Conservation (phyloP, 35 echinoderm and acorn worm species). For the Patiria miniata region DNA sequence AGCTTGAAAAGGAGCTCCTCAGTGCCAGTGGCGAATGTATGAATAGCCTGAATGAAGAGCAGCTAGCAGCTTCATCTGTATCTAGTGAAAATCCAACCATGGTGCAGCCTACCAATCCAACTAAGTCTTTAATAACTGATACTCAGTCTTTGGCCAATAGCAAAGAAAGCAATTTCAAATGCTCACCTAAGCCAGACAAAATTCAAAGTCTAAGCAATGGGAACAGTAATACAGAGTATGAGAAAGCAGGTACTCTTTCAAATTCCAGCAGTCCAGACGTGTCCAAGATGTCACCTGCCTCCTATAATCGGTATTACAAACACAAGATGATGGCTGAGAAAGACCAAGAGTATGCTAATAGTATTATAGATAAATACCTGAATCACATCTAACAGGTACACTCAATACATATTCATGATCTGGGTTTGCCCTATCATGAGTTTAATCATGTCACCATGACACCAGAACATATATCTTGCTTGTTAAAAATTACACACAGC, state of each 20-base stretch:
- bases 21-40: not conserved
- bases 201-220: too few relatives aligned
- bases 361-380: slow-evolving; percentile 45
- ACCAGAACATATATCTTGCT: too few relatives aligned
- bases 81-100: not conserved
- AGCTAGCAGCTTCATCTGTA: not conserved
- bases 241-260: not conserved
- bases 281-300: not conserved
- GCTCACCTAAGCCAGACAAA: too few relatives aligned
- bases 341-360: slow-evolving; percentile 45
- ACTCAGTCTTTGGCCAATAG: not conserved
- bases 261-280: not conserved
- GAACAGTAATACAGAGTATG: not conserved
- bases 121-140: not conserved
- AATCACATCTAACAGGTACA: not conserved
- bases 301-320: slow-evolving; percentile 22
- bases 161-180: not conserved
- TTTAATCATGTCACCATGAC: too few relatives aligned
- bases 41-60: not conserved
- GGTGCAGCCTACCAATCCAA: not conserved
- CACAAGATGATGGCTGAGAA: slow-evolving; percentile 14
- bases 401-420: too few relatives aligned
- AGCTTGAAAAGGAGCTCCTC: slow-evolving; percentile 4
- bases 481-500: too few relatives aligned
- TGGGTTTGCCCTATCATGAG: too few relatives aligned